Base-by-base conservation (phyloP, 2,797 vertebrate genomes). In the Pygocentrus nattereri region DNA sequence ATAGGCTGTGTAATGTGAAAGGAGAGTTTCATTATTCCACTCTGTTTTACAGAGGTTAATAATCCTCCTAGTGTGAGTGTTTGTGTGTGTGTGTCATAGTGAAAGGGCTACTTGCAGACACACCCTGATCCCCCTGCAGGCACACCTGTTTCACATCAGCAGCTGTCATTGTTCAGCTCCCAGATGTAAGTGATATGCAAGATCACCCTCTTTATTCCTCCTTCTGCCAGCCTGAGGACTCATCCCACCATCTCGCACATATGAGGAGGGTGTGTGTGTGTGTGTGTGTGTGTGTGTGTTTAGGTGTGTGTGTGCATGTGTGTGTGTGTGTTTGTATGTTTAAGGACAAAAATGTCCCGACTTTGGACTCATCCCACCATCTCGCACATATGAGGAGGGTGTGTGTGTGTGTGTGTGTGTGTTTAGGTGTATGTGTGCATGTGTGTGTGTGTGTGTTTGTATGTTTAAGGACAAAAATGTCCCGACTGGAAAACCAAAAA, bases 131-230 rank as follows among this genome's bases (percentile, higher is more conserved):
- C 74, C 79, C 82, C 83, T 75, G 38, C 54, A 81, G 85, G 79
- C 87, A 50, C 89, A 90, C 86, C 89, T 90, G 89, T 87, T 84
- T 85, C 87, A 87, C 80, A 83, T 85, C 83, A 83, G 75, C 84
- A 85, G 81, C 87, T 88, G 87, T 78, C 87, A 86, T 80, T 83
- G 80, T 88, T 84, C 83, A 16, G 58, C 34, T 81, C 75, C 74
- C 78, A 87, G 86, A 86, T 85, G 85, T 86, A 88, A 88, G 75
- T 78, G 79, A 88, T 87, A 87, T 50, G 61, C 79, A 71, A 90
- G 85, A 90, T 85, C 87, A 88, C 71, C 68, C 79, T 82, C 82
- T 88, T 78, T 34, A 68, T 74, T 79, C 85, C 25, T 85, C 80
- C 62, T 27, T 83, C 74, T 81, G 50, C 54, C 77, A 23, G 84